Percentiles rank a stretch among this genome's conserved stretches.
Evolutionary conservation across 2,888 invertebrate genomes (phyloP).

Genomic region (Scrobipalpa atriplicella): DNA sequence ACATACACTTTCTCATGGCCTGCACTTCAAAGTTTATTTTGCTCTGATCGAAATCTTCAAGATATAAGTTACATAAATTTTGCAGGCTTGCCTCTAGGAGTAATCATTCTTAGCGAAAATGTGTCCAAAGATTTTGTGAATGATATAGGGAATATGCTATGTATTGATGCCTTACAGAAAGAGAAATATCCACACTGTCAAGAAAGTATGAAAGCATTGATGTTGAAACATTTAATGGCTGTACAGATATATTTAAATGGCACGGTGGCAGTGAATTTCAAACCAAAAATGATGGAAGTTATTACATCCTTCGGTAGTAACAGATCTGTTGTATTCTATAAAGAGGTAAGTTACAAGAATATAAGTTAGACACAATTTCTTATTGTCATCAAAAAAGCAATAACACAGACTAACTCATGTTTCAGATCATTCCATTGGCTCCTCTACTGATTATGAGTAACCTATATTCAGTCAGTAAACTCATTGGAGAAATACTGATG

Average conservation of each 20-base stretch:
- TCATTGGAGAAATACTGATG: constrained; percentile 70
- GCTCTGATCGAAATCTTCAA: not conserved
- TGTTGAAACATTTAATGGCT: constrained; percentile 3
- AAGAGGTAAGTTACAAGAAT: constrained; percentile 45
- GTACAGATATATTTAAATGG: not conserved
- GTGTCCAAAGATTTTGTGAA: not conserved
- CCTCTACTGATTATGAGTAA: constrained; percentile 64
- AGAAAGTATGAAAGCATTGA: not conserved
- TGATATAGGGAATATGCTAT: not conserved
- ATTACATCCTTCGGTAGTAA: constrained; percentile 41
- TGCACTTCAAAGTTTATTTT: not conserved
- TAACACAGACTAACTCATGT: constrained; percentile 34
- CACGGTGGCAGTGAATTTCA: not conserved
- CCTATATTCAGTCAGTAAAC: constrained; percentile 61
- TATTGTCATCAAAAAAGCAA: not conserved
- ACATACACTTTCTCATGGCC: not conserved
- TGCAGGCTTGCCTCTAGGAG: not conserved
- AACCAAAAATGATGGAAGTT: constrained; percentile 5
- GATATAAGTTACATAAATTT: not conserved
- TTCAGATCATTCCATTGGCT: constrained; percentile 64
- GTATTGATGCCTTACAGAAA: not conserved
- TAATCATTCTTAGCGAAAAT: not conserved
- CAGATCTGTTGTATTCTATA: constrained; percentile 34
- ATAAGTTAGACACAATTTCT: too few species aligned
- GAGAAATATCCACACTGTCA: not conserved